Percentiles rank a stretch among this genome's conserved stretches.
Conservation (phyloP, 2,797 vertebrate genomes). For the Oryzias sinensis region DNA sequence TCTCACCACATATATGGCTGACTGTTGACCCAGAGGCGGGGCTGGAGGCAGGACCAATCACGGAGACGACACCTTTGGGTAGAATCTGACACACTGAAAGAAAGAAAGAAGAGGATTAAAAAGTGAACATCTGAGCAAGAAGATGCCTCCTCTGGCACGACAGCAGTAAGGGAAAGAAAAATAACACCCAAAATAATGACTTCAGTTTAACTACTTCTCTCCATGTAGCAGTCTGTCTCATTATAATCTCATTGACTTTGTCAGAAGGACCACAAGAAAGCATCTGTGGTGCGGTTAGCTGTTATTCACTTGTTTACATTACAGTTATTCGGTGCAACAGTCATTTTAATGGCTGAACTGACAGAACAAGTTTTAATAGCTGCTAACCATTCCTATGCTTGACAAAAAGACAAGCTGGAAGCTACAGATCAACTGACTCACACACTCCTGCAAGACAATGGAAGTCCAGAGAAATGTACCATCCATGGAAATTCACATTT, state of each 20-base stretch:
- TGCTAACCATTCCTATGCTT: no score
- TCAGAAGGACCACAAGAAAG: conserved; percentile 26
- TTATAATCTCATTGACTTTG: conserved; percentile 47
- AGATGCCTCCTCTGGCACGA: conserved; percentile 12
- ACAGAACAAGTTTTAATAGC: conserved; percentile 22
- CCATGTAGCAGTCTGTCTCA: conserved; percentile 31
- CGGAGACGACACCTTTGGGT: conserved; percentile 90
- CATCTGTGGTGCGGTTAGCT: conserved; percentile 24
- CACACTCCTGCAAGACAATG: no score
- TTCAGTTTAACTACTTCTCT: conserved; percentile 30
- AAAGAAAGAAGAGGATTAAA: conserved; percentile 9
- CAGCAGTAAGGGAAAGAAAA: conserved; percentile 7
- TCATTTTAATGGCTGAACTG: conserved; percentile 26
- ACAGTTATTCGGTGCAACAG: not conserved
- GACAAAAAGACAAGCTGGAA: no score
- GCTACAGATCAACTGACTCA: no score
- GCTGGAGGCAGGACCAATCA: conserved; percentile 90
- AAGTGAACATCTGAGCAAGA: conserved; percentile 19
- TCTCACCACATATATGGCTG: conserved; percentile 96
- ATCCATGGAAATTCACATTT: no score
- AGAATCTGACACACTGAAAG: conserved; percentile 92
- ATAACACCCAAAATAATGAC: conserved; percentile 9
- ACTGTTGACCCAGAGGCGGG: conserved; percentile 91
- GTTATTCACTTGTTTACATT: conserved; percentile 35
- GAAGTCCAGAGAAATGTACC: no score